phyloP scores from a whole-genome alignment of 2,113 vertebrate species.

The Heterotilapia buettikoferi region DNA sequence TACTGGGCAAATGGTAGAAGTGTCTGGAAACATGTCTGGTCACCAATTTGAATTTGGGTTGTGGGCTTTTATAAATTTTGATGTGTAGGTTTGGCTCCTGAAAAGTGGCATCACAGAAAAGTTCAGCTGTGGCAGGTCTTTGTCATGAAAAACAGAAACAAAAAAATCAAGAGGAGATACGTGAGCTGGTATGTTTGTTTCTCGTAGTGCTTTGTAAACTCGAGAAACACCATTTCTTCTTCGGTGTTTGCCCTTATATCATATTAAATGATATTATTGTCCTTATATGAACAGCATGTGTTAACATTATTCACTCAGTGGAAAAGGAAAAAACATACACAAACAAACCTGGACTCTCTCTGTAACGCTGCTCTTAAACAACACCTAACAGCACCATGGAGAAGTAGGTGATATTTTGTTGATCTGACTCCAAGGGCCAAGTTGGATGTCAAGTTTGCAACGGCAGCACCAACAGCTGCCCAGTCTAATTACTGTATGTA shows the following conservation, averaged over 20 bases:
- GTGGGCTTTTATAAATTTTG: not conserved
- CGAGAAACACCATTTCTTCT: not conserved
- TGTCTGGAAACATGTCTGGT: not conserved
- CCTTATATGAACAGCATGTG: not conserved
- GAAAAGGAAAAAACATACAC: not conserved
- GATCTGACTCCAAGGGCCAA: constrained; percentile 32
- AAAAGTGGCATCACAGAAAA: not conserved
- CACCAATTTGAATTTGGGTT: constrained; percentile 1
- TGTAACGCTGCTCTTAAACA: not conserved
- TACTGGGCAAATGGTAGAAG: not conserved
- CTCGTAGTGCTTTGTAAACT: not conserved
- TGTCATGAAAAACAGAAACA: not conserved
- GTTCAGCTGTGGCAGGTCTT: not conserved
- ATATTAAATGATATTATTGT: not conserved
- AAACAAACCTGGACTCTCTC: not conserved
- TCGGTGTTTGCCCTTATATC: not conserved
- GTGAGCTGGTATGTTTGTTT: not conserved
- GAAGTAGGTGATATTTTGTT: constrained; percentile 14
- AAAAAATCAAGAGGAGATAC: not conserved
- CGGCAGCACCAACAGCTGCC: constrained; percentile 62
- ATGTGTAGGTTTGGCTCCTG: not conserved
- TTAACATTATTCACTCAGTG: not conserved
- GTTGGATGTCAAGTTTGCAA: constrained; percentile 50
- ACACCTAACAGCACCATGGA: not conserved
- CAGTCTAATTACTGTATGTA: constrained; percentile 68